Conservation (phyloP, 2,888 invertebrate genomes). For the Loripinus fragilis region DNA sequence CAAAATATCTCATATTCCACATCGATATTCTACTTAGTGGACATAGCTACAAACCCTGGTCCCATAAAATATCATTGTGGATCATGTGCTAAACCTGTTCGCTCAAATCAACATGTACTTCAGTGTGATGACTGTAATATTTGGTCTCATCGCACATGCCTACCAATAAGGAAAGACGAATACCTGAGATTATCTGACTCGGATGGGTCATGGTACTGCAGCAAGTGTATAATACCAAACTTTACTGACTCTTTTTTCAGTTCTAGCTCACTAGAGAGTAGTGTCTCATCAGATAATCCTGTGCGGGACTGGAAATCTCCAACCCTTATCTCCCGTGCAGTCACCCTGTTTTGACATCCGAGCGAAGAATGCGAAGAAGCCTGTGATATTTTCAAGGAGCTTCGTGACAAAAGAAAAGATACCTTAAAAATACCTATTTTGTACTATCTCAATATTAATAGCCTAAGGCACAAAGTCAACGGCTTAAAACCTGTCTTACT, state of each 20-base stretch:
- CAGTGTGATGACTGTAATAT: too few relatives aligned
- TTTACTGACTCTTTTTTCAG: slow-evolving; percentile 18
- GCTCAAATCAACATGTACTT: too few relatives aligned
- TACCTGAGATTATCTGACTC: background rate
- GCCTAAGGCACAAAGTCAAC: slow-evolving; percentile 14
- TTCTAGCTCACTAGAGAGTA: background rate
- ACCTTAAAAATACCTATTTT: background rate
- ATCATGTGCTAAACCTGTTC: too few relatives aligned
- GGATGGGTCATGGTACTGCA: background rate
- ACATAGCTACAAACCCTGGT: too few relatives aligned
- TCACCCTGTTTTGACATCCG: background rate
- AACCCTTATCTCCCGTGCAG: background rate
- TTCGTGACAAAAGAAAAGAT: slow-evolving; percentile 1
- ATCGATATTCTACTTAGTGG: too few relatives aligned
- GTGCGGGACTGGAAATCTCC: background rate
- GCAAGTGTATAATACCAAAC: background rate
- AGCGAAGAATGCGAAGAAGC: background rate
- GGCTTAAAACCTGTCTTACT: background rate
- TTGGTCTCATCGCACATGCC: too few relatives aligned
- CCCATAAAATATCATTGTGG: too few relatives aligned
- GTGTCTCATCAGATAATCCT: background rate
- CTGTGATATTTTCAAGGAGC: slow-evolving; percentile 19
- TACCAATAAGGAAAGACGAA: too few relatives aligned
- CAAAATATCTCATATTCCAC: too few relatives aligned
- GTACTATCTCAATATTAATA: slow-evolving; percentile 2